Evolutionary conservation across 92 coral and sea anemone species (phyloP).

Genomic region (Nematostella vectensis): DNA sequence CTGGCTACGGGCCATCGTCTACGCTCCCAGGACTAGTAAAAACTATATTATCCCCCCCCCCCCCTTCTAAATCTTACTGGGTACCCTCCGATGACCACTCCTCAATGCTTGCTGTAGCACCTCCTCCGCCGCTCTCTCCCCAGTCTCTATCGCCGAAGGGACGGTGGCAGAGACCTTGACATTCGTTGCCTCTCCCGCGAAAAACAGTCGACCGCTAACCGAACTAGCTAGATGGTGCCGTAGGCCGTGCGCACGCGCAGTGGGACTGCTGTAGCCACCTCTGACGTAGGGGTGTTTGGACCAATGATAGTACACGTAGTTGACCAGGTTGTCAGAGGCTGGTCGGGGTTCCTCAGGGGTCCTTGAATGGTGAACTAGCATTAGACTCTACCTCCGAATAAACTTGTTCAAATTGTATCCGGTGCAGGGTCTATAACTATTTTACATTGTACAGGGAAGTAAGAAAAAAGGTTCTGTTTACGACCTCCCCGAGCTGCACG

Average conservation of each 20-base stretch:
- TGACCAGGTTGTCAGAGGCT: slow-evolving; percentile 51
- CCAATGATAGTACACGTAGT: slow-evolving; percentile 82
- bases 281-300: slow-evolving; percentile 84
- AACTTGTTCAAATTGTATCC: not conserved
- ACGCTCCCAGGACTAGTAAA: no score
- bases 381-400: not conserved
- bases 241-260: slow-evolving; percentile 61
- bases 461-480: no score
- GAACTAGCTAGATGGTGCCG: slow-evolving; percentile 72
- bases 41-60: no score
- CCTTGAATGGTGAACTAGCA: slow-evolving; percentile 20
- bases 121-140: slow-evolving; percentile 68
- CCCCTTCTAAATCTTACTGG: no score
- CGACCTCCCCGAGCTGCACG: no score
- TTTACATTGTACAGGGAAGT: no score
- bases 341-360: slow-evolving; percentile 35
- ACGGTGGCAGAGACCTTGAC: slow-evolving; percentile 49
- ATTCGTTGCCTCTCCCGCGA: slow-evolving; percentile 94
- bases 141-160: slow-evolving; percentile 86
- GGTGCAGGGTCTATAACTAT: no score
- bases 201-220: slow-evolving; percentile 57
- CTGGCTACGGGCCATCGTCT: no score
- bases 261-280: slow-evolving; percentile 88
- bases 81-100: no score
- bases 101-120: no score